These are phyloP conservation scores for Myiothlypis coronata DNA, from an alignment of 2,797 vertebrate genomes.

Conservation along the genomic window DNA sequence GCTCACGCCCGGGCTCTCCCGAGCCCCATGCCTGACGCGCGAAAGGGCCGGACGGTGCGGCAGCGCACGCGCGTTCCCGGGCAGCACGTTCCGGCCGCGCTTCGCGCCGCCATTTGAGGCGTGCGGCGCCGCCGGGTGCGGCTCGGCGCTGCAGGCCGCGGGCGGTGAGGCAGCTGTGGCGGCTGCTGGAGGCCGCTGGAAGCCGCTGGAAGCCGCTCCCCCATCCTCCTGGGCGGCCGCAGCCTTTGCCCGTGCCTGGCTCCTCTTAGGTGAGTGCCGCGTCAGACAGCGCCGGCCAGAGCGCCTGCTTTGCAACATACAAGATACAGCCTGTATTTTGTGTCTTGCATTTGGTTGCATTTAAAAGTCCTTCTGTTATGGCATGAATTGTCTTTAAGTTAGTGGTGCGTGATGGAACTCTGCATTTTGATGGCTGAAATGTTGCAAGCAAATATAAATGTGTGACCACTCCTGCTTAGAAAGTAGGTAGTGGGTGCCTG, in stretches of 20 bases:
- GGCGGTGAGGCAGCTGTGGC: background rate
- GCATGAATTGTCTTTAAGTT: rapidly evolving
- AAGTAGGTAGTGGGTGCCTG: rapidly evolving
- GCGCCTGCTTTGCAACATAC: too few species aligned
- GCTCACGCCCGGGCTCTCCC: rapidly evolving
- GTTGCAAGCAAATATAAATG: rapidly evolving
- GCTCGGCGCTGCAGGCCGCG: rapidly evolving
- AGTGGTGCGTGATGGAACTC: rapidly evolving
- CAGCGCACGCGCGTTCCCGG: rapidly evolving
- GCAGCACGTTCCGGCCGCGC: rapidly evolving
- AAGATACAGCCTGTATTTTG: rapidly evolving
- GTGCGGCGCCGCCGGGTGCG: rapidly evolving
- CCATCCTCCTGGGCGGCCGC: too few species aligned
- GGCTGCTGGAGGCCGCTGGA: background rate
- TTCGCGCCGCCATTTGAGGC: background rate
- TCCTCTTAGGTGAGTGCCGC: background rate
- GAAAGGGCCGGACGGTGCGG: rapidly evolving
- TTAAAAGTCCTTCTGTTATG: background rate
- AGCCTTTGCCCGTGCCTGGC: rapidly evolving
- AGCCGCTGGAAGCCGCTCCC: too few species aligned
- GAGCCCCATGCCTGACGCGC: rapidly evolving
- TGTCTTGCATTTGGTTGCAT: rapidly evolving
- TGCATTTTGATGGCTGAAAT: background rate
- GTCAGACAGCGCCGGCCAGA: rapidly evolving
- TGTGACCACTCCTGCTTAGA: rapidly evolving